Base-by-base conservation (phyloP, 1,140 invertebrate species). In the Phenacoccus solenopsis region DNA sequence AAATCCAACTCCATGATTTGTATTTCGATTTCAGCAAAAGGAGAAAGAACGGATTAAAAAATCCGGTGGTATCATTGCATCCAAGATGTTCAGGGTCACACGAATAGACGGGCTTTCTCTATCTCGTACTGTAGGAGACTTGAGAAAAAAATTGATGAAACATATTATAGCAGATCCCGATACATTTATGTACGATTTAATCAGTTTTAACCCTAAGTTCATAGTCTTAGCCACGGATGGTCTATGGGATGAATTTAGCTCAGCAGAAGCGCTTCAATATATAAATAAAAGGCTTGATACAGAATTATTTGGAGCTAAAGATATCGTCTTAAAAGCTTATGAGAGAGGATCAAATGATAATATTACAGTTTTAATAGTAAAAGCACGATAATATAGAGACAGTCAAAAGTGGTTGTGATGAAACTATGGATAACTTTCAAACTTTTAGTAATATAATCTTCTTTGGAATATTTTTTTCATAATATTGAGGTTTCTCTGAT, bases 61-160 rank as follows among this genome's bases (percentile, higher is more conserved):
- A 79, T 93, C 93, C 24, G 94, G 94, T 70, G 93, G 93, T 22
- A 92, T 94, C 76, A 91, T 98, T 35, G 90, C 90, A 70, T 96
- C 96, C 76, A 94, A 95, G 77, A 95, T 95, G 67, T n/a, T n/a
- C n/a, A n/a, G n/a, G n/a, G 95, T 98, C 0, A 97, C 95, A 93
- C 81, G 96, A 75, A 94, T 98, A 10, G 93, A 93, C 68, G 96
- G 96, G 12, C 82, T 98, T 72, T 95, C 96, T 1, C 97, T 94
- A 32, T 98, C 94, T 13, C 82, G 95, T 75, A 95, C 94, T 0
- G 82, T 96, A 70, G 96, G 95, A 25, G 95, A 98, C 81, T 96
- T 95, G 79, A 93, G 94, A 27, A 80, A 98, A 0, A 98, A 98
- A 82, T 92, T 96, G 76, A 88, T 90, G 76, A 93, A 92, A 77